Evolutionary conservation across 2,113 vertebrate species (phyloP).

Genomic region (Dermatemys mawii): DNA sequence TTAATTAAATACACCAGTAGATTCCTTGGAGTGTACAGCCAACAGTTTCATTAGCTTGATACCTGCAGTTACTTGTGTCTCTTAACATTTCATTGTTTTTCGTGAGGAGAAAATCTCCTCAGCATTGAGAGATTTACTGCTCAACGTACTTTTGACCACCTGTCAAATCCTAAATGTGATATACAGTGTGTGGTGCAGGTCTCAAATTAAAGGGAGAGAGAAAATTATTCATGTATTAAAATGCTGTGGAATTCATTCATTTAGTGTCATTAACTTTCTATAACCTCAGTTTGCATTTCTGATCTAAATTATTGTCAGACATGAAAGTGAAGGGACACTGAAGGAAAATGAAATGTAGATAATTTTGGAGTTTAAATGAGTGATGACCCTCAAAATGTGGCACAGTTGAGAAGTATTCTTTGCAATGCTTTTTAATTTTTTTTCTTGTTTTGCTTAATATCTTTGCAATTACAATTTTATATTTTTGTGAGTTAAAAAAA

Average conservation of each 20-base stretch:
- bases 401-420: background rate
- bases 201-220: background rate
- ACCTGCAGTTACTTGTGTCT: background rate
- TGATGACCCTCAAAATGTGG: background rate
- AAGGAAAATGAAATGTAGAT: background rate
- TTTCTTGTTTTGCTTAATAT: background rate
- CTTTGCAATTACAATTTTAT: background rate
- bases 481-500: background rate
- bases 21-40: background rate
- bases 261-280: background rate
- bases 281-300: background rate
- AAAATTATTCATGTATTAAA: background rate
- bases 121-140: background rate
- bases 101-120: background rate
- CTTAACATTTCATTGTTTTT: background rate
- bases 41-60: background rate
- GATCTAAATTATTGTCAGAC: background rate
- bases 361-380: background rate
- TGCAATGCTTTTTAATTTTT: background rate
- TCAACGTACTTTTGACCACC: rapidly evolving
- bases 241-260: background rate
- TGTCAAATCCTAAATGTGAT: background rate
- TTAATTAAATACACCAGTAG: background rate
- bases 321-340: background rate
- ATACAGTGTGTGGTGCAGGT: background rate